phyloP scores from a whole-genome alignment of 1,140 invertebrate species.

The Diuraphis noxia region DNA sequence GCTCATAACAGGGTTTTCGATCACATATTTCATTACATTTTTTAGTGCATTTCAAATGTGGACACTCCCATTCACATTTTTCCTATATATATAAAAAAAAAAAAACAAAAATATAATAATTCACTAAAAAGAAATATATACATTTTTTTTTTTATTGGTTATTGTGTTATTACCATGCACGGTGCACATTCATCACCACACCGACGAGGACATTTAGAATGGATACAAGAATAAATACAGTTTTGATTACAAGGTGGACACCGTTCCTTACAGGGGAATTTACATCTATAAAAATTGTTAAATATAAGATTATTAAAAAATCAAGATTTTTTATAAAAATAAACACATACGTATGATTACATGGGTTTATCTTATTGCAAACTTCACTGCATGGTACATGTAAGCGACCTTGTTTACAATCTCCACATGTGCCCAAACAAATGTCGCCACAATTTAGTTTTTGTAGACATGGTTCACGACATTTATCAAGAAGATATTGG shows the following conservation, averaged over 20 bases:
- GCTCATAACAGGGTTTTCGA: conserved; percentile 63
- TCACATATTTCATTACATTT: conserved; percentile 65
- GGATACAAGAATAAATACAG: conserved; percentile 67
- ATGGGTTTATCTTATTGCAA: background rate
- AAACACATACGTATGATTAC: background rate
- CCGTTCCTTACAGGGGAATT: conserved; percentile 64
- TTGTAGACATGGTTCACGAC: background rate
- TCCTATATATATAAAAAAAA: conserved; percentile 61
- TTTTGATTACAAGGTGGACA: conserved; percentile 68
- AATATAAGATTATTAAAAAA: background rate
- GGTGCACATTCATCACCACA: conserved; percentile 68
- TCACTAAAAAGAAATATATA: background rate
- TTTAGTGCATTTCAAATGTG: conserved; percentile 65
- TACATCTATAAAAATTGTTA: conserved; percentile 64
- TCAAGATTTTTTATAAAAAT: background rate
- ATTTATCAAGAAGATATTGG: background rate
- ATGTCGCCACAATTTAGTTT: background rate
- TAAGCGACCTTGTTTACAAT: background rate
- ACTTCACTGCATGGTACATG: background rate
- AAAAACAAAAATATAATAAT: background rate
- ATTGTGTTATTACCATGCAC: conserved; percentile 65
- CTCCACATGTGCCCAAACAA: background rate
- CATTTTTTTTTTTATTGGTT: background rate
- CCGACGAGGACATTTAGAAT: conserved; percentile 63
- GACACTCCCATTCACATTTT: conserved; percentile 62